Base-by-base conservation (phyloP, 2,113 vertebrate genomes). In the Oncorhynchus gorbuscha region DNA sequence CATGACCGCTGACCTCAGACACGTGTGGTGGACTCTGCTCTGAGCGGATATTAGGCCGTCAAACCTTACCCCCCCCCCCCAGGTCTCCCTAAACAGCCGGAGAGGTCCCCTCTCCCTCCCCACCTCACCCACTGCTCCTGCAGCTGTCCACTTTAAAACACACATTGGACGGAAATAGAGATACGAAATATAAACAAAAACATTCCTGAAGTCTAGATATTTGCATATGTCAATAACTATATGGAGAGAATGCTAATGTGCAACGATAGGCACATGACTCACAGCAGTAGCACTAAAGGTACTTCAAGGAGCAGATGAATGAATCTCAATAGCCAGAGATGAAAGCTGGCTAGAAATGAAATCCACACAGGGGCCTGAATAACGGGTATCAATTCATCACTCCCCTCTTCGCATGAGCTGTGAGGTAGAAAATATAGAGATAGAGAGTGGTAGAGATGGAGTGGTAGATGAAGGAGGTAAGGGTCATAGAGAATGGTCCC, bases 311-410 rank as follows among this genome's bases (percentile, higher is more conserved):
- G 77, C 77, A 79, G 86, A 74, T 84, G 79, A 88, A 89, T 92
- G 89, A 86, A 92, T 92, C 89, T 91, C 89, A 84, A 92, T 91
- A 83, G 89, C 89, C 90, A 89, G 77, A 86, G 85, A 85, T 84
- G 86, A 45, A 80, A 89, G 80, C 81, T 74, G 62, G 79, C 81
- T 69, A 45, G 64, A 80, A 65, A 83, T 75, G 79, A 82, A 88
- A 28, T 35, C 5, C n/a, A 6, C 39, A 45, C 39, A 45, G 0
- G 81, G 85, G 69, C 70, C 80, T 48, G 76, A 72, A 78, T 82
- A 81, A 84, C 77, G 75, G 83, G 79, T 82, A 81, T 80, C 82
- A 84, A 77, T 79, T 70, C 81, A 76, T 74, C 79, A 80, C 58
- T 79, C 75, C 86, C 77, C 83, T 83, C 80, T 79, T 79, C 81